A percentile compares a stretch with the other conserved stretches of the same genome.
Conservation (phyloP, 2,888 invertebrate genomes). For the Byasa hedistus region DNA sequence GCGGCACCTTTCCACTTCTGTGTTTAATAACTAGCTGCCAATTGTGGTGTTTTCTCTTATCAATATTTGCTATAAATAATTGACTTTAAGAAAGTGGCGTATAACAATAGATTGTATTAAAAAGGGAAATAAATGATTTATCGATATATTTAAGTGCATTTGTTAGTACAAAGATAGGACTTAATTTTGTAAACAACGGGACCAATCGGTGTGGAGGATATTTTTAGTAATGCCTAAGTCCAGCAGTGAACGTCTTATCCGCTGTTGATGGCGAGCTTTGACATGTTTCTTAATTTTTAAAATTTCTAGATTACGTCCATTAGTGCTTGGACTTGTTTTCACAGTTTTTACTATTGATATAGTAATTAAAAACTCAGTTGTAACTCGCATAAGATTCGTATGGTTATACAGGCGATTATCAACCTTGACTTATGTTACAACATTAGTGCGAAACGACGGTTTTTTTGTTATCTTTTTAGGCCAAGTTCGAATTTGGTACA, state of each 20-base stretch:
- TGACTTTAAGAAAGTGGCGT: slow-evolving; percentile 19
- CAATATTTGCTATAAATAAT: slow-evolving; percentile 2
- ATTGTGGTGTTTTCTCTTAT: slow-evolving; percentile 3
- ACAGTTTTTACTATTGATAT: background rate
- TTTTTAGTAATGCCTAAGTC: too few relatives aligned
- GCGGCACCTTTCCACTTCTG: background rate
- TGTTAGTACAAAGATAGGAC: background rate
- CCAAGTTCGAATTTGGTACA: slow-evolving; percentile 45
- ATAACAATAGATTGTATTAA: slow-evolving; percentile 18
- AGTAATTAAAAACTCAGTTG: background rate
- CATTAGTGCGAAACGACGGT: too few relatives aligned
- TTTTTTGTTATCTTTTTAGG: slow-evolving; percentile 54
- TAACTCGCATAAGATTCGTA: background rate
- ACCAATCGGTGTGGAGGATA: too few relatives aligned
- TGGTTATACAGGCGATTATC: background rate
- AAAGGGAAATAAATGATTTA: slow-evolving; percentile 18
- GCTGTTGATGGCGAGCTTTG: background rate
- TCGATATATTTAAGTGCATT: slow-evolving; percentile 3
- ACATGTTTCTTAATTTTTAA: too few relatives aligned
- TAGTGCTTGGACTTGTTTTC: too few relatives aligned
- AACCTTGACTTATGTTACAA: background rate
- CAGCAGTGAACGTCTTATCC: too few relatives aligned
- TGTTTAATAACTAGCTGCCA: background rate
- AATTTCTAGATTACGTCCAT: too few relatives aligned
- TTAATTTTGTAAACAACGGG: background rate